Conservation (phyloP, 2,797 vertebrate species). For the Lates japonicus region DNA sequence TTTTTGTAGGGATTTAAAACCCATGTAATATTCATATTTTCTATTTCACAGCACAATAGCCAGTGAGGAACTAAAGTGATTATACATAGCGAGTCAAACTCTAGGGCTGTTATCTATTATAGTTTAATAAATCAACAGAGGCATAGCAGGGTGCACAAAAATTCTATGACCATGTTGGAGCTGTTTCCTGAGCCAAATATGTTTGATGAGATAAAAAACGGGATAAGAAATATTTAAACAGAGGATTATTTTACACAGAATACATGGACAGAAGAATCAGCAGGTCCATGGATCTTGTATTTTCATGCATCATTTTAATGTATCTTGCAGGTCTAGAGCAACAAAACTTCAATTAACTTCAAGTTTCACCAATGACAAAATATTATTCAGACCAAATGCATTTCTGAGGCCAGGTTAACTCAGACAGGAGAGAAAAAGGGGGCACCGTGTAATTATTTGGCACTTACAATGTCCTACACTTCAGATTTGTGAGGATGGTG, state of each 20-base stretch:
- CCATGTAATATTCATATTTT: conserved; percentile 85
- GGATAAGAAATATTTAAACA: conserved; percentile 60
- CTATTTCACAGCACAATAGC: conserved; percentile 81
- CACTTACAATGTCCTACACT: conserved; percentile 80
- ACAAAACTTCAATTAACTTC: conserved; percentile 71
- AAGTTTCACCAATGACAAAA: conserved; percentile 60
- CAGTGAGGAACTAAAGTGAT: conserved; percentile 81
- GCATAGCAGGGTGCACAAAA: conserved; percentile 63
- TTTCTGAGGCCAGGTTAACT: conserved; percentile 73
- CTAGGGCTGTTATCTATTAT: conserved; percentile 73
- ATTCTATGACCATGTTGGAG: conserved; percentile 50
- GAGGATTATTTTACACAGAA: conserved; percentile 48
- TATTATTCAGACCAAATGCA: conserved; percentile 63
- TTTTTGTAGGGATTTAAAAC: conserved; percentile 80
- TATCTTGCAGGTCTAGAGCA: conserved; percentile 28
- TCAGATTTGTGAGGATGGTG: conserved; percentile 81
- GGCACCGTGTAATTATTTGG: conserved; percentile 81
- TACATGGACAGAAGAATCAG: conserved; percentile 33
- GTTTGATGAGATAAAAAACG: conserved; percentile 64
- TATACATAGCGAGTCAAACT: conserved; percentile 80
- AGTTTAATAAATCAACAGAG: conserved; percentile 79
- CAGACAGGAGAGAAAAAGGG: conserved; percentile 67
- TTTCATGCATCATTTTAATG: conserved; percentile 41
- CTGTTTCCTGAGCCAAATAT: conserved; percentile 55
- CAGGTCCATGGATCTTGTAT: conserved; percentile 24